These are phyloP conservation scores for Penaeus monodon DNA, from an alignment of 2,888 invertebrate genomes.

Conservation along the genomic window DNA sequence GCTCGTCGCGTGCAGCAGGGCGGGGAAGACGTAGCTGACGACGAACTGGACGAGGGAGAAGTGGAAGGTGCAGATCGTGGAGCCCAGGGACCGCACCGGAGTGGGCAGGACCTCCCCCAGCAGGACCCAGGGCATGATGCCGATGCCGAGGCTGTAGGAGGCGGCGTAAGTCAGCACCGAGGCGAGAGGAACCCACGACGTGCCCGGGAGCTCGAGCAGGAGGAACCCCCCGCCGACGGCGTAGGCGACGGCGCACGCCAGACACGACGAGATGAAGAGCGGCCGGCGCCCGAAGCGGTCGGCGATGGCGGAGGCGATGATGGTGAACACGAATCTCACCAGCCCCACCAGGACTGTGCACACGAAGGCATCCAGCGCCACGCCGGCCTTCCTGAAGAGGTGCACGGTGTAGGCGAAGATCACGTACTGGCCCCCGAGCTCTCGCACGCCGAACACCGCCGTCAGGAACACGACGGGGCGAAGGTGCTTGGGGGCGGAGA, in stretches of 20 bases:
- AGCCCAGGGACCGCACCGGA: constrained; percentile 32
- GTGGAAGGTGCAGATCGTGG: constrained; percentile 23
- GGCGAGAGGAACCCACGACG: constrained; percentile 67
- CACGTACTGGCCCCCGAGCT: constrained; percentile 69
- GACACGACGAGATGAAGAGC: constrained; percentile 67
- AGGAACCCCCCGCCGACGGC: constrained; percentile 28
- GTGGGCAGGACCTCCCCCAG: constrained; percentile 51
- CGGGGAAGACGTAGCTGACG: constrained; percentile 14
- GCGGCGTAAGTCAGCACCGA: constrained; percentile 64
- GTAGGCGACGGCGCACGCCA: constrained; percentile 36
- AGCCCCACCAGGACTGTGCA: constrained; percentile 69
- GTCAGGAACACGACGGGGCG: too few species aligned
- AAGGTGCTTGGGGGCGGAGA: too few species aligned
- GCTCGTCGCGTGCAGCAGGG: too few species aligned
- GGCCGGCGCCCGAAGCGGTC: constrained; percentile 69
- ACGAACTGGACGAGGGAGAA: constrained; percentile 31
- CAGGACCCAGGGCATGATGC: constrained; percentile 47
- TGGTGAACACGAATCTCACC: constrained; percentile 64
- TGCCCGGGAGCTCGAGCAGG: constrained; percentile 66
- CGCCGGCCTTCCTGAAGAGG: constrained; percentile 69
- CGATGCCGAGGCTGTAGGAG: constrained; percentile 54
- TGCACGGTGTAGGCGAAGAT: constrained; percentile 70
- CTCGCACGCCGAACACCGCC: too few species aligned
- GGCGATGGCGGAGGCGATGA: constrained; percentile 68
- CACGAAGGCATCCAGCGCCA: constrained; percentile 67